phyloP scores from a whole-genome alignment of 2,888 invertebrate species.

The Xylota sylvarum region DNA sequence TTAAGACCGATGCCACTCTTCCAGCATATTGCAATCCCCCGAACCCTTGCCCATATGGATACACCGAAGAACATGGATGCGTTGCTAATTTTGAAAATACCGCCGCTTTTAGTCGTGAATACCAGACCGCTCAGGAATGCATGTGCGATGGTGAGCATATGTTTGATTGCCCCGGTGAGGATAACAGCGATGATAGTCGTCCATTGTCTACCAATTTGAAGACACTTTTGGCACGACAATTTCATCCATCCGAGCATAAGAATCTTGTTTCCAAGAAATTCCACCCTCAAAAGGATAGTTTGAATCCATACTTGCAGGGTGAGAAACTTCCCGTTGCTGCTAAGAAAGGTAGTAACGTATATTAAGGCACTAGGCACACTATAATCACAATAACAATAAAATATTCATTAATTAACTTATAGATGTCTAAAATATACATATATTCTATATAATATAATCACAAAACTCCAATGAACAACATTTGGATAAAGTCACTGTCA shows the following conservation, averaged over 20 bases:
- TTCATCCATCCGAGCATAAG: conserved; percentile 82
- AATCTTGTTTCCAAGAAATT: conserved; percentile 91
- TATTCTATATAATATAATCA: no score
- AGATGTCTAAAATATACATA: neutral
- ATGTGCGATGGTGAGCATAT: conserved; percentile 99
- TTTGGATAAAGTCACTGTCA: conserved; percentile 40
- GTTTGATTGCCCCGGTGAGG: conserved; percentile 92
- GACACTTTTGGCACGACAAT: conserved; percentile 86
- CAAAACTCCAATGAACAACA: neutral
- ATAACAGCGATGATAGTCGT: conserved; percentile 78
- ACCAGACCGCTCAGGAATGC: conserved; percentile 96
- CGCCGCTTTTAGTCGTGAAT: conserved; percentile 96
- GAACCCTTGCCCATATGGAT: conserved; percentile 99
- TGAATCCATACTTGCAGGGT: conserved; percentile 93
- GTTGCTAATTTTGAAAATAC: conserved; percentile 97
- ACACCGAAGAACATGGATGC: conserved; percentile 94
- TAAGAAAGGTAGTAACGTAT: conserved; percentile 94
- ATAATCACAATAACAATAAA: neutral
- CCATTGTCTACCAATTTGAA: conserved; percentile 80
- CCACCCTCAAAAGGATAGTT: conserved; percentile 87
- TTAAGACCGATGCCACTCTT: conserved; percentile 95
- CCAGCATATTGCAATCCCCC: conserved; percentile 99
- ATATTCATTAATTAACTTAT: neutral
- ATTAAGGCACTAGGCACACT: conserved; percentile 21
- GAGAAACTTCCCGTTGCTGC: conserved; percentile 96